Evolutionary conservation across 1,140 invertebrate species (phyloP), one percentile per base, ranked within the genome.

Genomic region (Leguminivora glycinivorella): DNA sequence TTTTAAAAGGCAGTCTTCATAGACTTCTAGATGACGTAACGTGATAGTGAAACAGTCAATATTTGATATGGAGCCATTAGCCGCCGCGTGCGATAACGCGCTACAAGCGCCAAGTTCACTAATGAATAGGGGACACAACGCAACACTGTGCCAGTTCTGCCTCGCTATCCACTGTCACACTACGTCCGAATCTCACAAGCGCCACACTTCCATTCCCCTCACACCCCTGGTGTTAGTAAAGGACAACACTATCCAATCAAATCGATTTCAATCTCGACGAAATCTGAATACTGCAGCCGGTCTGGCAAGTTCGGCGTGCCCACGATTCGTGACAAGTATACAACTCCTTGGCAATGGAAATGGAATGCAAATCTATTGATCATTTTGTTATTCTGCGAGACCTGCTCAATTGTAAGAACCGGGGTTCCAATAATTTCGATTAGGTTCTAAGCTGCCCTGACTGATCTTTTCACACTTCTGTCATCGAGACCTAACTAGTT

Each of bases 11-110:
- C 58, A 56, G 43, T 56, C 47, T 60, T 22, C 38, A 60, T 60
- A 70, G 74, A 77, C 76, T 80, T 80, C 78, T 77, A 75, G 68
- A 77, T 88, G 83, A 87, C 84, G 86, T 87, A 84, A 85, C 69
- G 34, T 80, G 82, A 87, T 83, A 87, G 78, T 76, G 75, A 79
- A 82, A 79, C 79, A 82, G 83, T 88, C 84, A 85, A 88, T 88
- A 88, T 88, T 88, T 88, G 83, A 85, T 88, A 84, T 75, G 75
- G 75, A 76, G 74, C 82, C 82, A 87, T 87, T 84, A 86, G 83
- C 77, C 70, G 72, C 70, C 73, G 73, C 68, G 31, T 70, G 76
- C 71, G 83, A 85, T 87, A 85, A 85, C 75, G 71, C 76, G 71
- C 66, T 72, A 74, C 82, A 79, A 83, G 84, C 66, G 73, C 73